Evolutionary conservation across 1,140 invertebrate genomes (phyloP).

Genomic region (Scaptomyza graminum): DNA sequence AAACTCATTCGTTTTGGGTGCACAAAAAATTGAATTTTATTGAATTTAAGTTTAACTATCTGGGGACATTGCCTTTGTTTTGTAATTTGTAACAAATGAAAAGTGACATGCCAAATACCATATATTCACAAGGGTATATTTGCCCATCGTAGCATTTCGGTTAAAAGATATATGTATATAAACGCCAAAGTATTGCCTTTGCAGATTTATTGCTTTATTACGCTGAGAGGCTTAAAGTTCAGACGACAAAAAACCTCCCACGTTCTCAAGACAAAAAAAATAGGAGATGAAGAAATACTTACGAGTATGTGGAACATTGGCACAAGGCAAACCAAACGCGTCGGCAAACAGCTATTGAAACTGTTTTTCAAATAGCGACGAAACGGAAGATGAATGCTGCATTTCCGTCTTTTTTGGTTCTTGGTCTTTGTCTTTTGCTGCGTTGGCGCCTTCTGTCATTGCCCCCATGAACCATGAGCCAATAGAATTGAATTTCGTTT

Average conservation of each 20-base stretch:
- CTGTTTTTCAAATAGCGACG: slow-evolving; percentile 54
- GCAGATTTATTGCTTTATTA: slow-evolving; percentile 70
- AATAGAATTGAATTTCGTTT: slow-evolving; percentile 66
- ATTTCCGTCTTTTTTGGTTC: slow-evolving; percentile 62
- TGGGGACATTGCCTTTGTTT: too few relatives aligned
- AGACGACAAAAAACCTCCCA: neutral
- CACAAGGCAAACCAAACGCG: slow-evolving; percentile 46
- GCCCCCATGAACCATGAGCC: slow-evolving; percentile 43
- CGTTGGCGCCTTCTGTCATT: slow-evolving; percentile 49
- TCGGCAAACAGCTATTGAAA: slow-evolving; percentile 55
- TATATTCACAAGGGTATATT: too few relatives aligned
- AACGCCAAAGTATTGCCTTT: slow-evolving; percentile 24
- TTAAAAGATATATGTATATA: neutral
- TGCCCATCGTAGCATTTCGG: neutral
- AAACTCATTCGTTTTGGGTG: too few relatives aligned
- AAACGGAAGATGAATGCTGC: slow-evolving; percentile 60
- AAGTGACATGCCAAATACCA: too few relatives aligned
- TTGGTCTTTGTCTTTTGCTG: slow-evolving; percentile 51
- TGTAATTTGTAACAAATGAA: too few relatives aligned
- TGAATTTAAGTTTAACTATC: neutral
- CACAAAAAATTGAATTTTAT: too few relatives aligned
- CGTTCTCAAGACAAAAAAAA: neutral
- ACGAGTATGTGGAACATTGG: slow-evolving; percentile 31
- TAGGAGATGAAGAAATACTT: neutral
- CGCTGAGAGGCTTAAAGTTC: slow-evolving; percentile 38